These are phyloP conservation scores for Empidonax traillii DNA, from an alignment of 2,113 vertebrate species.

Conservation along the genomic window DNA sequence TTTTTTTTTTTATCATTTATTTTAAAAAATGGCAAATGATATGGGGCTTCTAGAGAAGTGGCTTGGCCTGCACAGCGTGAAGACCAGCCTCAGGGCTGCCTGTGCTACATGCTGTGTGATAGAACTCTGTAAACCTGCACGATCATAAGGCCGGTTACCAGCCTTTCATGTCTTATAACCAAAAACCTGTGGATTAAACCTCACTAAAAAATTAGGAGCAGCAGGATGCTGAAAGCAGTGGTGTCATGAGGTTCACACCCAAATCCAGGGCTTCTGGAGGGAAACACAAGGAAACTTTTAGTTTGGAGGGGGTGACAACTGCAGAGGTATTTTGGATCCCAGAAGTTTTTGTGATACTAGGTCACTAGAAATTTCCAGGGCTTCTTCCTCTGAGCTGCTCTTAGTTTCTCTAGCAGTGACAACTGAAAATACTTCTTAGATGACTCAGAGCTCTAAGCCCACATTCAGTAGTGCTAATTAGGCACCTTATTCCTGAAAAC, in stretches of 20 bases:
- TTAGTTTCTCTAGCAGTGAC: not conserved
- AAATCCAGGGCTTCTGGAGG: not conserved
- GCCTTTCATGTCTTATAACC: not conserved
- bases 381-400: not conserved
- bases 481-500: not conserved
- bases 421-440: not conserved
- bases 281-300: not conserved
- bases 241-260: not conserved
- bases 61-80: not conserved
- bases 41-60: not conserved
- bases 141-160: not conserved
- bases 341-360: not conserved
- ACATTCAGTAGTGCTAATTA: not conserved
- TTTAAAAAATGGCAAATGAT: not conserved
- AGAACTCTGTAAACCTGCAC: not conserved
- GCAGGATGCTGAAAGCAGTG: not conserved
- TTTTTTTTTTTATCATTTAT: not conserved
- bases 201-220: not conserved
- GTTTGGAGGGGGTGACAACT: not conserved
- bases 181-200: not conserved
- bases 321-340: not conserved
- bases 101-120: not conserved
- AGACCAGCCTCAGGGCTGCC: not conserved
- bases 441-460: not conserved
- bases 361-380: not conserved